Evolutionary conservation across 2,888 invertebrate species (phyloP).

Genomic region (Rotaria macrura): DNA sequence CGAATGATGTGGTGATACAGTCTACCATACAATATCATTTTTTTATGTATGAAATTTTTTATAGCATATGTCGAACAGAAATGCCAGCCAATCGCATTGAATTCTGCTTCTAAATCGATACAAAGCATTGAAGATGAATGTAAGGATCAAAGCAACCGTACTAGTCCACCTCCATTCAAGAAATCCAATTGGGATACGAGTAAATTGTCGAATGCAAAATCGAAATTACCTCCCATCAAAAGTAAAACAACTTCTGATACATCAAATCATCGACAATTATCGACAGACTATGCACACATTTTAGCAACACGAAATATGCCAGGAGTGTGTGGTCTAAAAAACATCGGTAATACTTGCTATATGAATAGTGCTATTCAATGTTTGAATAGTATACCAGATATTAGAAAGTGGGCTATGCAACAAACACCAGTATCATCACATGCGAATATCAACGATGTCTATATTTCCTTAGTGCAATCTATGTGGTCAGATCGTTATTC

Average conservation of each 20-base stretch:
- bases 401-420: background rate
- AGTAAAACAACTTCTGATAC: background rate
- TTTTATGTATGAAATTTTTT: background rate
- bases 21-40: no score
- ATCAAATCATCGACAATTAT: background rate
- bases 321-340: background rate
- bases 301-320: background rate
- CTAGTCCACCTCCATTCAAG: no score
- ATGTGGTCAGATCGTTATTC: background rate
- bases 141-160: background rate
- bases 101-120: background rate
- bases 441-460: background rate
- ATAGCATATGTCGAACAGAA: background rate
- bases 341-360: slow-evolving; percentile 1
- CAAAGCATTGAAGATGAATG: background rate
- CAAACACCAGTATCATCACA: background rate
- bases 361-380: slow-evolving; percentile 17
- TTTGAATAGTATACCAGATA: background rate
- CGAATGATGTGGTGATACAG: no score
- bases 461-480: background rate
- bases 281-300: background rate
- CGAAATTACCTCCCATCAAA: background rate
- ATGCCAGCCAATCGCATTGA: background rate
- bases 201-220: background rate
- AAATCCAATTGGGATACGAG: background rate